These are phyloP conservation scores for Varanus salvator DNA, from an alignment of 2,113 vertebrate species.

Conservation along the genomic window DNA sequence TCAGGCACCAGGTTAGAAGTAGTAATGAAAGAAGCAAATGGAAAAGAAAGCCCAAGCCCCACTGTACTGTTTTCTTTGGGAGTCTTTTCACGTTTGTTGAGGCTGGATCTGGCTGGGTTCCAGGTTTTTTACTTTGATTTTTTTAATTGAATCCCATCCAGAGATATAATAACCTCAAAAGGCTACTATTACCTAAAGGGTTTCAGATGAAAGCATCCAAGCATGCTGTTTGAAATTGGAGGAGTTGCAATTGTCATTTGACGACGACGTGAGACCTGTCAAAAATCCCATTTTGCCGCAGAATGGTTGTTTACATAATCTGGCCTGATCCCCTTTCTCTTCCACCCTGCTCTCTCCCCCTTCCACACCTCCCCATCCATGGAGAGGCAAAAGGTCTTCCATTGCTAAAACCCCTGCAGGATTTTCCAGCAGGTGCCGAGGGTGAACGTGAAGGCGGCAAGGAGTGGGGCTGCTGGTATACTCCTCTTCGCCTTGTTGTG, in stretches of 20 bases:
- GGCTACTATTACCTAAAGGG: slow-evolving; percentile 81
- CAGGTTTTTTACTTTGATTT: slow-evolving; percentile 74
- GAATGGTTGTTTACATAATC: slow-evolving; percentile 77
- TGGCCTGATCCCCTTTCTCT: slow-evolving; percentile 5
- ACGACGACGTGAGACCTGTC: slow-evolving; percentile 63
- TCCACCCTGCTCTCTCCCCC: background rate
- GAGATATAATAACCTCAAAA: slow-evolving; percentile 88
- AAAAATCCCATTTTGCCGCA: slow-evolving; percentile 70
- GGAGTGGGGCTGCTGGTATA: slow-evolving; percentile 30
- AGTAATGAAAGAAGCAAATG: slow-evolving; percentile 53
- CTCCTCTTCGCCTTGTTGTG: slow-evolving; percentile 20
- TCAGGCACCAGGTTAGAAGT: slow-evolving; percentile 68
- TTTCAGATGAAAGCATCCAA: slow-evolving; percentile 81
- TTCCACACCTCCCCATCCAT: slow-evolving; percentile 35
- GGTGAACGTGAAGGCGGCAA: background rate
- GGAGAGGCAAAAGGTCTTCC: slow-evolving; percentile 51
- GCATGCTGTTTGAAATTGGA: slow-evolving; percentile 76
- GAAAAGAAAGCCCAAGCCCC: slow-evolving; percentile 31
- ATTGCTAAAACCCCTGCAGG: slow-evolving; percentile 43
- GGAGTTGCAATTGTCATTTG: slow-evolving; percentile 77
- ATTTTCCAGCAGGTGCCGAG: slow-evolving; percentile 59
- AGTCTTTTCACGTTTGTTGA: slow-evolving; percentile 72
- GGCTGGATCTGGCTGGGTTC: slow-evolving; percentile 75
- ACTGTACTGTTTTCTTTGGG: slow-evolving; percentile 73
- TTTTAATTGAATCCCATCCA: slow-evolving; percentile 86